These are phyloP conservation scores for Acestrorhynchus altus DNA, from an alignment of 2,797 vertebrate genomes.

Conservation along the genomic window DNA sequence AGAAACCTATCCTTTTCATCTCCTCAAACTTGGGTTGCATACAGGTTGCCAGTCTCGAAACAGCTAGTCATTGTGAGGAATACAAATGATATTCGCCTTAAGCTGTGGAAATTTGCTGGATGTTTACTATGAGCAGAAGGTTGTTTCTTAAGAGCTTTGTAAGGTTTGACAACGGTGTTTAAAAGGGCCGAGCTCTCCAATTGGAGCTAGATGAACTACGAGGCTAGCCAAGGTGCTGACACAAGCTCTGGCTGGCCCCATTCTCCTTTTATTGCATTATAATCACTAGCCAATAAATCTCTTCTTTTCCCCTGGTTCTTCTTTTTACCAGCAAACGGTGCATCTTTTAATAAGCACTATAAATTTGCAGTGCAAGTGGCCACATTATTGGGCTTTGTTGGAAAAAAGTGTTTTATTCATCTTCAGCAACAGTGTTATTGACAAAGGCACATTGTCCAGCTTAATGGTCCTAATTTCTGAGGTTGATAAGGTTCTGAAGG, in stretches of 20 bases:
- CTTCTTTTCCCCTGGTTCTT: background rate
- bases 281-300: constrained; percentile 48
- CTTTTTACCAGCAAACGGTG: constrained; percentile 41
- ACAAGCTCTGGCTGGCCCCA: constrained; percentile 44
- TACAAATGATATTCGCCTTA: constrained; percentile 70
- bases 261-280: constrained; percentile 48
- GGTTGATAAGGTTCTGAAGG: background rate
- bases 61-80: constrained; percentile 58
- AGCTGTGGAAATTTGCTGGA: constrained; percentile 51
- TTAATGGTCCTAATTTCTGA: background rate
- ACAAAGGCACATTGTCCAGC: background rate
- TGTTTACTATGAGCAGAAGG: constrained; percentile 51
- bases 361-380: constrained; percentile 54
- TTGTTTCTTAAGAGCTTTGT: constrained; percentile 50
- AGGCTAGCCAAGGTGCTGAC: constrained; percentile 52
- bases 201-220: constrained; percentile 44
- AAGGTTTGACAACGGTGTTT: constrained; percentile 57
- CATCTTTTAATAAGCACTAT: constrained; percentile 42
- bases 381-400: constrained; percentile 21
- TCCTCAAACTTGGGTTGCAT: constrained; percentile 68
- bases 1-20: constrained; percentile 71
- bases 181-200: constrained; percentile 18
- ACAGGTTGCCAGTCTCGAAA: constrained; percentile 63
- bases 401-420: constrained; percentile 20
- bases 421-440: constrained; percentile 10